Evolutionary conservation across 1,140 invertebrate genomes (phyloP).

Genomic region (Microplitis mediator): DNA sequence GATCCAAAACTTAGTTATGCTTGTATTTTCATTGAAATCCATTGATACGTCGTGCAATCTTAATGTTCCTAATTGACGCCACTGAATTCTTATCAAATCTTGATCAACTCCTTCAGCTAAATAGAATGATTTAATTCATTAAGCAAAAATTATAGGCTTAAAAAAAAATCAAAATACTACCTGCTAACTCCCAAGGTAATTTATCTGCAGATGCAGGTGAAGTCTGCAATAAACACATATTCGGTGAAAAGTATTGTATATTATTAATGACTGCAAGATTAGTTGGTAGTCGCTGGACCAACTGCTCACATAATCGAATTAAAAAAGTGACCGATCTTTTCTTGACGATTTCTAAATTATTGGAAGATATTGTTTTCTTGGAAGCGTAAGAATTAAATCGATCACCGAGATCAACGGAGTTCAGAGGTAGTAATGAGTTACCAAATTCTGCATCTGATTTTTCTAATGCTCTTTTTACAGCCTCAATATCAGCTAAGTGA

Average conservation of each 20-base stretch:
- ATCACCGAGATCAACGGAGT: not conserved
- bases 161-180: too few species aligned
- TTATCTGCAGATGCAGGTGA: not conserved
- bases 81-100: not conserved
- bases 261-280: not conserved
- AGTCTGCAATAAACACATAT: not conserved
- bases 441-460: not conserved
- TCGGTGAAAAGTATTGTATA: not conserved
- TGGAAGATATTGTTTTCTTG: not conserved
- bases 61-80: not conserved
- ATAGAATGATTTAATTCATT: too few species aligned
- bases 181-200: not conserved
- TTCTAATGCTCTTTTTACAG: constrained; percentile 15
- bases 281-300: constrained; percentile 6
- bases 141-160: too few species aligned
- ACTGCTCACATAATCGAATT: not conserved
- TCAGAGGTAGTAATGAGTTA: not conserved
- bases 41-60: not conserved
- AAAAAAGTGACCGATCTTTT: not conserved
- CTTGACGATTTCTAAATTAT: not conserved
- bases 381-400: not conserved
- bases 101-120: not conserved
- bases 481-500: constrained; percentile 8
- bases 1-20: constrained; percentile 34
- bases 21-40: not conserved